phyloP scores from a whole-genome alignment of 1,140 invertebrate genomes.

The Zaprionus inermis region DNA sequence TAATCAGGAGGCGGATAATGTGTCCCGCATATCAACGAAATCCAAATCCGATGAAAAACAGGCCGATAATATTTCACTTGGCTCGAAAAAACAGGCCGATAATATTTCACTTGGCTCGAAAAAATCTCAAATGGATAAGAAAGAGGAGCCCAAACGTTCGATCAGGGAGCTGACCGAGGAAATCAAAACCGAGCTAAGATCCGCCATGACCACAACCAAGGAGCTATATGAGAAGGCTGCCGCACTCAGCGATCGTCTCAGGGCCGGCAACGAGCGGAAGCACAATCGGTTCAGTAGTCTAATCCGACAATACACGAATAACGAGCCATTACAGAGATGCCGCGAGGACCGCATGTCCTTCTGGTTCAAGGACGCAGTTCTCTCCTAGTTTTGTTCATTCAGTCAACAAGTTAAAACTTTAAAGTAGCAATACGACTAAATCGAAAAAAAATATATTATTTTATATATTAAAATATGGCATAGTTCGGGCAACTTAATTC shows the following conservation, averaged over 20 bases:
- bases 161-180: slow-evolving; percentile 8
- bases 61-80: neutral
- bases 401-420: neutral
- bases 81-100: neutral
- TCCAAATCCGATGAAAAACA: neutral
- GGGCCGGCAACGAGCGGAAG: slow-evolving; percentile 55
- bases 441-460: neutral
- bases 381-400: slow-evolving; percentile 42
- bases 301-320: slow-evolving; percentile 27
- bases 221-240: slow-evolving; percentile 37
- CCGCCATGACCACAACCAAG: slow-evolving; percentile 15
- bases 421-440: no score
- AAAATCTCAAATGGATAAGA: neutral
- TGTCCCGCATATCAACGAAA: no score
- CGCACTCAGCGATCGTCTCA: slow-evolving; percentile 44
- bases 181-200: neutral
- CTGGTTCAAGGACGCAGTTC: slow-evolving; percentile 64
- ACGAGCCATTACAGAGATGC: slow-evolving; percentile 31
- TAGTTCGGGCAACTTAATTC: slow-evolving; percentile 9
- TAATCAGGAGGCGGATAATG: neutral
- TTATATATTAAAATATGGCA: slow-evolving; percentile 8
- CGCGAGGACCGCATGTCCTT: slow-evolving; percentile 60
- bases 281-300: slow-evolving; percentile 48
- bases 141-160: neutral
- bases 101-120: neutral